Percentiles rank a stretch among this genome's conserved stretches.
Evolutionary conservation across 2,797 vertebrate species (phyloP).

Genomic region (Phoebastria nigripes): DNA sequence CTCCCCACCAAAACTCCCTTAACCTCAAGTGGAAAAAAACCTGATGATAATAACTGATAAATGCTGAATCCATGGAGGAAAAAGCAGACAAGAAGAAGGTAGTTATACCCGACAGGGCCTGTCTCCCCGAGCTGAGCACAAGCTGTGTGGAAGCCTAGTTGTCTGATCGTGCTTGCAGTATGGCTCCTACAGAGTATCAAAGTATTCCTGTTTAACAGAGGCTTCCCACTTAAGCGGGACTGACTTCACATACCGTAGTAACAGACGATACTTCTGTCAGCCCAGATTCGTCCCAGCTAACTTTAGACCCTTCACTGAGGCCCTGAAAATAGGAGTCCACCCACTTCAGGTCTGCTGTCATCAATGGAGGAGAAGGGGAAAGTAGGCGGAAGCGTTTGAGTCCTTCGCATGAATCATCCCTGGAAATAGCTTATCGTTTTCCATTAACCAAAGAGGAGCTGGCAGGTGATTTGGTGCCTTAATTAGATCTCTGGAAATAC

Average conservation of each 20-base stretch:
- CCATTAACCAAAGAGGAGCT: background rate
- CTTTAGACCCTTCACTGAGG: background rate
- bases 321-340: conserved; percentile 46
- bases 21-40: background rate
- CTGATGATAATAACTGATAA: background rate
- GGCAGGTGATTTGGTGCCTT: background rate
- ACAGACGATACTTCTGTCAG: background rate
- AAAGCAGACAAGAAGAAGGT: background rate
- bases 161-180: rapidly evolving
- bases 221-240: background rate
- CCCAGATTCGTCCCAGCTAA: background rate
- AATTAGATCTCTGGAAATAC: background rate
- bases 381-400: background rate
- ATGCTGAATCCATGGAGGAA: background rate
- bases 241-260: background rate
- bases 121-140: background rate
- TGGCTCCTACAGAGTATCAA: background rate
- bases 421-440: background rate
- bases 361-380: conserved; percentile 39
- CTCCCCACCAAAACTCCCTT: background rate
- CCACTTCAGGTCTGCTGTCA: conserved; percentile 16
- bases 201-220: background rate
- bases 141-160: background rate
- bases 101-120: background rate
- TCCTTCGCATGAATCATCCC: conserved; percentile 33